These are phyloP conservation scores for Peromyscus attwateri DNA, from an alignment of 2,797 vertebrate genomes.

Conservation along the genomic window DNA sequence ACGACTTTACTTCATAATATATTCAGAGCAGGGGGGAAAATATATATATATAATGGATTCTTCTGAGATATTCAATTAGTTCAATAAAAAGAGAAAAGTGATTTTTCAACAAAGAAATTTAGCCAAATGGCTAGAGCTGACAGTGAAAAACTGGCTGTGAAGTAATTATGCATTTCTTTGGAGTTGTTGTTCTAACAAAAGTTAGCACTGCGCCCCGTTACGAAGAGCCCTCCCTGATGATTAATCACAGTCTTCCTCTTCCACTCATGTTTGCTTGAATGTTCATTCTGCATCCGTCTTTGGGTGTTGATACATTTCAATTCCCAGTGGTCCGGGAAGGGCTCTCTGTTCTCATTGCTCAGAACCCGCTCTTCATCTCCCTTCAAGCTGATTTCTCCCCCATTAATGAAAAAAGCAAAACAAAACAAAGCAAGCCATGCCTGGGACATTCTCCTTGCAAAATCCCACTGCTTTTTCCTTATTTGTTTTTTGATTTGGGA, in stretches of 20 bases:
- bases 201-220: slow-evolving; percentile 75
- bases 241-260: slow-evolving; percentile 60
- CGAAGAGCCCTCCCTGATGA: slow-evolving; percentile 76
- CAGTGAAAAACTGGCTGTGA: slow-evolving; percentile 65
- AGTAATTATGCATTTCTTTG: slow-evolving; percentile 79
- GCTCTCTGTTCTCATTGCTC: background rate
- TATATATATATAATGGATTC: slow-evolving; percentile 83
- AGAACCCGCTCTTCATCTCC: background rate
- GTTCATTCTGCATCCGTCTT: slow-evolving; percentile 58
- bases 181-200: slow-evolving; percentile 72
- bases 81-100: slow-evolving; percentile 89
- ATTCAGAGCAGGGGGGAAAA: slow-evolving; percentile 84
- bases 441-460: background rate
- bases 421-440: background rate
- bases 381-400: background rate
- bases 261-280: slow-evolving; percentile 61
- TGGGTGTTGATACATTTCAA: background rate
- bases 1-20: slow-evolving; percentile 87
- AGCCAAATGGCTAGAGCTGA: slow-evolving; percentile 81
- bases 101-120: slow-evolving; percentile 88
- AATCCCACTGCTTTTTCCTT: background rate
- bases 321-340: background rate
- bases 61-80: slow-evolving; percentile 90
- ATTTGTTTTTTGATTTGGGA: background rate
- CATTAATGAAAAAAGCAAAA: background rate